phyloP scores from a whole-genome alignment of 2,888 invertebrate genomes.

The Glaucopsyche alexis region DNA sequence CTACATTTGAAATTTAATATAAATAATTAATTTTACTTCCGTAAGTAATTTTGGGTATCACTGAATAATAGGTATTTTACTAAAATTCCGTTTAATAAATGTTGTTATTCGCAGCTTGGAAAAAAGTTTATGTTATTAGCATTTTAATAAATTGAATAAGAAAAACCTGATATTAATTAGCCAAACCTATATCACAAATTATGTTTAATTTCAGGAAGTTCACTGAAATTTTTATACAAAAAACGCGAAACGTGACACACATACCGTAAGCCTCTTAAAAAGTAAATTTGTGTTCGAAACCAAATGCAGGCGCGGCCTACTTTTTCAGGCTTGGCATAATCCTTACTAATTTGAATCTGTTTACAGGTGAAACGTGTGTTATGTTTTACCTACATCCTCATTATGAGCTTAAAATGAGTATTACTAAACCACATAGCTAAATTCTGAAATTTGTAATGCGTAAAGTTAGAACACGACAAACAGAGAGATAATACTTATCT shows the following conservation, averaged over 20 bases:
- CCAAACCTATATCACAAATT: not conserved
- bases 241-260: not conserved
- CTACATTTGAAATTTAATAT: no score
- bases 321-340: not conserved
- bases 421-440: not conserved
- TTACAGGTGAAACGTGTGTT: not conserved
- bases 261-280: not conserved
- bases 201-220: not conserved
- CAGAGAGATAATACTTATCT: no score
- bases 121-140: not conserved
- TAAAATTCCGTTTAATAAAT: no score
- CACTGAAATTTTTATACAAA: not conserved
- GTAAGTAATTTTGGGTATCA: no score
- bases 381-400: not conserved
- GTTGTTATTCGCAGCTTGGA: not conserved
- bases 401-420: not conserved
- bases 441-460: no score
- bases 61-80: no score
- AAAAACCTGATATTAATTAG: not conserved
- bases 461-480: no score
- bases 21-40: no score
- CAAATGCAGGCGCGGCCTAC: conserved; percentile 18
- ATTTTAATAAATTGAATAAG: not conserved
- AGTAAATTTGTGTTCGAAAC: not conserved
- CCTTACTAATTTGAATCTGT: not conserved